Evolutionary conservation across 2,888 invertebrate species (phyloP).

Genomic region (Amaurobius ferox): DNA sequence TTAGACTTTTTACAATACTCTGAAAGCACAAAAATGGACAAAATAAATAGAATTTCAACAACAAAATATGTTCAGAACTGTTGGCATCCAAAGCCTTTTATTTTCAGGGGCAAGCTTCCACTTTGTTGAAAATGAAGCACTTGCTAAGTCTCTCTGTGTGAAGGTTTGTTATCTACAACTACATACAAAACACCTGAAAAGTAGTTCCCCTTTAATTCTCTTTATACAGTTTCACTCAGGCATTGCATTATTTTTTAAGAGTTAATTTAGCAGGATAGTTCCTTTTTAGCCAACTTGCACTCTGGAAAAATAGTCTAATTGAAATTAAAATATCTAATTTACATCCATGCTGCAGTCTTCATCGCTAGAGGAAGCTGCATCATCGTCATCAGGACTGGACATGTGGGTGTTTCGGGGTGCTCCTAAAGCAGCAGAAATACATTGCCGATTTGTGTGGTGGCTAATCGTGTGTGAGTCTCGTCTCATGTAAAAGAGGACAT

Average conservation of each 20-base stretch:
- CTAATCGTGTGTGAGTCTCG: slow-evolving; percentile 37
- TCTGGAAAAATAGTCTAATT: slow-evolving; percentile 11
- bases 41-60: slow-evolving; percentile 47
- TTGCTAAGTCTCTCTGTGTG: slow-evolving; percentile 62
- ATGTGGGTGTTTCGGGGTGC: slow-evolving; percentile 48
- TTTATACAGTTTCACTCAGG: slow-evolving; percentile 23
- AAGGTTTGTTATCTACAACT: slow-evolving; percentile 61
- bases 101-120: slow-evolving; percentile 45
- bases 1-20: slow-evolving; percentile 45
- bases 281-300: background rate
- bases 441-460: slow-evolving; percentile 31
- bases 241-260: slow-evolving; percentile 16
- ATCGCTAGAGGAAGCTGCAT: slow-evolving; percentile 58
- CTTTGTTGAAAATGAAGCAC: slow-evolving; percentile 65
- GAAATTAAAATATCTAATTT: slow-evolving; percentile 45
- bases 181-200: slow-evolving; percentile 62
- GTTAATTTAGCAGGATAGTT: slow-evolving; percentile 30
- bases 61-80: slow-evolving; percentile 18
- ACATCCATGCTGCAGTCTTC: slow-evolving; percentile 71
- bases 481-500: slow-evolving; percentile 79
- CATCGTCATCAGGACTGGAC: slow-evolving; percentile 63
- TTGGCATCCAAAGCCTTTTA: background rate
- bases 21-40: slow-evolving; percentile 26
- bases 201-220: slow-evolving; percentile 19
- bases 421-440: slow-evolving; percentile 67